Evolutionary conservation across 1,140 invertebrate species (phyloP).

Genomic region (Spodoptera litura): DNA sequence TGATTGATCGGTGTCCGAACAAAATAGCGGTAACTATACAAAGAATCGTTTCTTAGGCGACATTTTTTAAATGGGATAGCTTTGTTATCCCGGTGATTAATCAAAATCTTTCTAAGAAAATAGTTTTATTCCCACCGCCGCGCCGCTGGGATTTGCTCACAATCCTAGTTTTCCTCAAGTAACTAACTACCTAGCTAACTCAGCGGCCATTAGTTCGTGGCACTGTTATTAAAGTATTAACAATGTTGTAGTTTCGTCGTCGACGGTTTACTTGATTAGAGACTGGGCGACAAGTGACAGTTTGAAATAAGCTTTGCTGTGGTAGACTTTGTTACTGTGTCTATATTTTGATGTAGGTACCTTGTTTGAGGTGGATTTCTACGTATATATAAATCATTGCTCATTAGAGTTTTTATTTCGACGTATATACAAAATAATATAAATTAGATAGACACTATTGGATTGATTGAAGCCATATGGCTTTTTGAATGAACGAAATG

Average conservation of each 20-base stretch:
- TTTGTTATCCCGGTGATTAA: conserved; percentile 1
- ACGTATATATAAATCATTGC: no score
- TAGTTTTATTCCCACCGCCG: conserved; percentile 12
- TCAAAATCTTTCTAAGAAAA: conserved; percentile 20
- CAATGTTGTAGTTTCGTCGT: conserved; percentile 15
- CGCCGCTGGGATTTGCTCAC: background rate
- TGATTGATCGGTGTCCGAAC: background rate
- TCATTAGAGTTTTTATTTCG: no score
- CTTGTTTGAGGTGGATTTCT: no score
- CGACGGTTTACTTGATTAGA: conserved; percentile 6
- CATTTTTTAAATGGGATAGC: conserved; percentile 22
- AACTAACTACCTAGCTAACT: background rate
- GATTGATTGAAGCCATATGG: no score
- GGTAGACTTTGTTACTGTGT: background rate
- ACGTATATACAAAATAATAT: no score
- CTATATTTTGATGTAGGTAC: no score
- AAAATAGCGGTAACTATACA: background rate
- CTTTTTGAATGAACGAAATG: no score
- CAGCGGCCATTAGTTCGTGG: conserved; percentile 1
- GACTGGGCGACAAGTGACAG: background rate
- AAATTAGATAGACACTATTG: no score
- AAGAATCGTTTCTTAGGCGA: conserved; percentile 3
- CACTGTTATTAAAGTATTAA: conserved; percentile 8
- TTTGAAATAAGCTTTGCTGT: background rate
- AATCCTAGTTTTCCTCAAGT: background rate